Base-by-base conservation (phyloP, 2,797 vertebrate genomes). In the Paedocypris micromegethes region DNA sequence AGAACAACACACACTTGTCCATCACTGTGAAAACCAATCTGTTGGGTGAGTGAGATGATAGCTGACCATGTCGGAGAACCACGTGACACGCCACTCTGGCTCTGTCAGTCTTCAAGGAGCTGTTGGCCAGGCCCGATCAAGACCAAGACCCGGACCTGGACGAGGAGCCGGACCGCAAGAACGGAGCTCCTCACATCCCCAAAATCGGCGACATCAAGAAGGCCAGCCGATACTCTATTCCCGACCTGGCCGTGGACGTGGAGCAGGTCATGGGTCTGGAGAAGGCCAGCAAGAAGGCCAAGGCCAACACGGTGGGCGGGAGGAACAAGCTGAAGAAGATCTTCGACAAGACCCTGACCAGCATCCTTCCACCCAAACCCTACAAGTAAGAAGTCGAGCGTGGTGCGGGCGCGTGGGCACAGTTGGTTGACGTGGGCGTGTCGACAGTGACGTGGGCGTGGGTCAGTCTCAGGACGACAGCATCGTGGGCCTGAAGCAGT, bases 1-100 rank as follows among this genome's bases (percentile, higher is more conserved):
- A 92, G 87, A 99, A 99, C 90, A 98, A 98, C 86, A 99, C 97
- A 41, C 97, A 99, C 84, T 84, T 98, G 82, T 97, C 97, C 72
- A 96, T 99, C 90, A 98, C 96, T 94, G 97, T 99, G 92, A 99
- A 99, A 93, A 98, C 95, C 58, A 98, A 98, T 80, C 91, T 99
- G 77, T 90, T 99, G 88, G 96, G 97, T 99, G 86, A 91, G 88
- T 23, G 23, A 23, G 23, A 23, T 23, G 23, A 23, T 23, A 1
- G 23, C 23, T 23, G 23, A 23, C 23, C 23, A 1, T 23, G 23
- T 23, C 23, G 23, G 23, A 23, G 23, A 23, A 23, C 23, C 23
- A 23, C 23, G 23, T 23, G 23, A 23, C 23, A 23, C 23, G 23
- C 23, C 1, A 23, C 23, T 23, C 23, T 23, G 23, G 23, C 23